phyloP scores from a whole-genome alignment of 2,797 vertebrate species.

The Anniella stebbinsi region DNA sequence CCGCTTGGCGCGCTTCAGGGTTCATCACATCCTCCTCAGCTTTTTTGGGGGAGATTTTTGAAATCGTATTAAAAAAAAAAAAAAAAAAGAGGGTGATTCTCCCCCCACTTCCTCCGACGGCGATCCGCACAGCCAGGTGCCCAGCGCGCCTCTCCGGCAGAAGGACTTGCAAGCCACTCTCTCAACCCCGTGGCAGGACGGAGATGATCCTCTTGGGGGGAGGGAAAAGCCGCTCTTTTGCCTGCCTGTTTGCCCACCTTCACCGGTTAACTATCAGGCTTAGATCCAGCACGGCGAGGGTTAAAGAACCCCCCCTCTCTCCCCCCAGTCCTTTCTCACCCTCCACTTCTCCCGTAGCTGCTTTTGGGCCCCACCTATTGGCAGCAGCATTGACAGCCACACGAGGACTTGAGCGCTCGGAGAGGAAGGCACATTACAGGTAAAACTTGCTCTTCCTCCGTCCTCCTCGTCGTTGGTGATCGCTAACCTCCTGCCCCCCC shows the following conservation, averaged over 20 bases:
- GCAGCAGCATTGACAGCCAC: conserved; percentile 48
- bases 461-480: too few relatives aligned
- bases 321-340: not conserved
- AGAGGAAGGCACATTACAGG: not conserved
- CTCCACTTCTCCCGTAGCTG: not conserved
- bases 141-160: conserved; percentile 48
- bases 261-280: not conserved
- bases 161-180: conserved; percentile 75
- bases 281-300: not conserved
- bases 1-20: conserved; percentile 56
- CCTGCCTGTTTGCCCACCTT: too few relatives aligned
- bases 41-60: too few relatives aligned
- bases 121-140: conserved; percentile 70
- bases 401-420: conserved; percentile 7
- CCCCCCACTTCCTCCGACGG: conserved; percentile 44
- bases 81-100: not conserved
- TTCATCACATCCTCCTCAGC: conserved; percentile 70
- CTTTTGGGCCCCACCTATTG: conserved; percentile 72
- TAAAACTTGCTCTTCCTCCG: too few relatives aligned
- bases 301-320: not conserved
- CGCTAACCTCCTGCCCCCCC: too few relatives aligned
- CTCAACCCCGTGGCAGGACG: too few relatives aligned
- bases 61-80: too few relatives aligned
- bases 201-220: too few relatives aligned
- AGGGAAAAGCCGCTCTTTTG: not conserved